These are phyloP conservation scores for Mormyrus iriodes DNA, from an alignment of 2,113 vertebrate genomes.

Conservation along the genomic window DNA sequence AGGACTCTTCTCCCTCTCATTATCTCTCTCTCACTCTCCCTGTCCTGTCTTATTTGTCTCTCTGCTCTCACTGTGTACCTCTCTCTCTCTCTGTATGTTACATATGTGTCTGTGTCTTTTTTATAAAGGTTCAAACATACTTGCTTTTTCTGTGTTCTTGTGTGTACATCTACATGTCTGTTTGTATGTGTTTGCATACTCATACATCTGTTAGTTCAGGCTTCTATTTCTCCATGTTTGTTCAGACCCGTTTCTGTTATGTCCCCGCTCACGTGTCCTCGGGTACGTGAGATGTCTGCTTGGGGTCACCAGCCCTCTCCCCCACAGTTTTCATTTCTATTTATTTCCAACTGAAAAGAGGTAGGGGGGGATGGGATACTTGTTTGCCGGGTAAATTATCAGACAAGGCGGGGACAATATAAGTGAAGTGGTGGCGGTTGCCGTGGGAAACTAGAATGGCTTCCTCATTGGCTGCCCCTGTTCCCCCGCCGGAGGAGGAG, in stretches of 20 bases:
- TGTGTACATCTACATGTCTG: not conserved
- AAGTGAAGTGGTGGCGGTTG: conserved; percentile 10
- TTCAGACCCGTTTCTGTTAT: not conserved
- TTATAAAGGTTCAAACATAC: not conserved
- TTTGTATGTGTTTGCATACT: not conserved
- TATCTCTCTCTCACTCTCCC: not conserved
- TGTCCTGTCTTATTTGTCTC: not conserved
- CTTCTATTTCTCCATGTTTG: not conserved
- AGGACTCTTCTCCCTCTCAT: not conserved
- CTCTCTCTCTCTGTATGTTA: not conserved
- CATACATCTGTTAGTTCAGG: not conserved
- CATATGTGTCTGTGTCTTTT: not conserved
- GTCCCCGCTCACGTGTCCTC: not conserved
- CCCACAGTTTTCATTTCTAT: not conserved
- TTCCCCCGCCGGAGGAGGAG: not conserved
- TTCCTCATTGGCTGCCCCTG: not conserved
- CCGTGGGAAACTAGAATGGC: not conserved
- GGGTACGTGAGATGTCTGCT: not conserved
- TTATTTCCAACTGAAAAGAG: not conserved
- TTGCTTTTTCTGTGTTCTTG: not conserved
- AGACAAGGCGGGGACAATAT: not conserved
- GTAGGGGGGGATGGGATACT: not conserved
- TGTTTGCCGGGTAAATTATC: not conserved
- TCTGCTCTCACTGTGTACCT: not conserved
- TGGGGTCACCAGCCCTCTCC: not conserved